phyloP scores from a whole-genome alignment of 2,888 invertebrate species.

The Petrolisthes manimaculis region DNA sequence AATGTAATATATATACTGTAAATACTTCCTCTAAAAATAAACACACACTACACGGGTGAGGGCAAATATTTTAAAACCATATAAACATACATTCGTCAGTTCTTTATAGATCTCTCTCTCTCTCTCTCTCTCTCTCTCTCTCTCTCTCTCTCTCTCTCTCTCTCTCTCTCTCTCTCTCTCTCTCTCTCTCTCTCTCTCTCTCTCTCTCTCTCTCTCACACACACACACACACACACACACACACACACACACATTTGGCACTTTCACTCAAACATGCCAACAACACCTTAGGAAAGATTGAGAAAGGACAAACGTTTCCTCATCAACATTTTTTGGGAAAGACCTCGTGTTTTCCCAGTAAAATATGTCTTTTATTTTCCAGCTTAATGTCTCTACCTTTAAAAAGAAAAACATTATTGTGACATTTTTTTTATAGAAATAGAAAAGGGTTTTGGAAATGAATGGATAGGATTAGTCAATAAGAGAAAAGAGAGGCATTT shows the following conservation, averaged over 20 bases:
- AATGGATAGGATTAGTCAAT: too few relatives aligned
- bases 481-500: too few relatives aligned
- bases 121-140: background rate
- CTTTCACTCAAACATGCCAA: background rate
- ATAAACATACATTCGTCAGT: background rate
- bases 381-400: background rate
- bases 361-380: too few relatives aligned
- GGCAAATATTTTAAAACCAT: background rate
- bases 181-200: conserved; percentile 1
- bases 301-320: too few relatives aligned
- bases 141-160: background rate
- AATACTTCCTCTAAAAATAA: background rate
- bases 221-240: background rate
- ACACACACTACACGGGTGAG: background rate
- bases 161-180: background rate
- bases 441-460: too few relatives aligned
- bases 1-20: background rate
- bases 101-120: background rate
- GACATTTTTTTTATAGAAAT: too few relatives aligned
- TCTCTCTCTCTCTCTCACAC: background rate
- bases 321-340: too few relatives aligned
- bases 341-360: too few relatives aligned
- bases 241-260: background rate
- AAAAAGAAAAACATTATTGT: too few relatives aligned
- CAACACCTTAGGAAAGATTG: background rate